Evolutionary conservation across 2,113 vertebrate species (phyloP).

Genomic region (Tauraco erythrolophus): DNA sequence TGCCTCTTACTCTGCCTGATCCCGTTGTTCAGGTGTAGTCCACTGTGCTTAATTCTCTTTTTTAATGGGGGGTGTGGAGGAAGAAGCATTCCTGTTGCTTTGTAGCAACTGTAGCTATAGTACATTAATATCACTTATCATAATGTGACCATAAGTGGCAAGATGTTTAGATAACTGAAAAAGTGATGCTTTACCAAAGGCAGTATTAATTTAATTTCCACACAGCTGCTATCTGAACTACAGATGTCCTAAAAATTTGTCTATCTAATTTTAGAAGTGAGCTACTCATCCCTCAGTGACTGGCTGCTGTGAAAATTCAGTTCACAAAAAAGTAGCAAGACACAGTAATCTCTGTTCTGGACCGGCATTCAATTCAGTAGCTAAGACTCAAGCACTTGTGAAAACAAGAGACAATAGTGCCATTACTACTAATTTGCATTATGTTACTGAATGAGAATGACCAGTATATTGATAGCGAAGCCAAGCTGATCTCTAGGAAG

Average conservation of each 20-base stretch:
- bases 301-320: neutral
- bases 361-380: neutral
- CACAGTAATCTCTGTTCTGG: neutral
- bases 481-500: neutral
- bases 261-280: constrained; percentile 46
- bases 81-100: neutral
- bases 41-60: neutral
- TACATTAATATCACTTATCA: neutral
- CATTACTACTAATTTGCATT: neutral
- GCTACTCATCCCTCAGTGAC: neutral
- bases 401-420: neutral
- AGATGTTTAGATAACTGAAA: constrained; percentile 31
- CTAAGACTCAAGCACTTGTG: neutral
- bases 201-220: constrained; percentile 50
- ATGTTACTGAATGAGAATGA: neutral
- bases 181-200: constrained; percentile 50
- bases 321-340: neutral
- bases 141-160: neutral
- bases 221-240: constrained; percentile 36
- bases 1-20: neutral
- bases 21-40: neutral
- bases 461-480: neutral
- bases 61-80: neutral
- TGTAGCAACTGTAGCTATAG: neutral
- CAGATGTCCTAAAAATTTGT: constrained; percentile 31